Percentiles rank a stretch among this genome's conserved stretches.
phyloP scores from a whole-genome alignment of 30 jellyfish, hydroid and myxozoan species.

The Clytia hemisphaerica region DNA sequence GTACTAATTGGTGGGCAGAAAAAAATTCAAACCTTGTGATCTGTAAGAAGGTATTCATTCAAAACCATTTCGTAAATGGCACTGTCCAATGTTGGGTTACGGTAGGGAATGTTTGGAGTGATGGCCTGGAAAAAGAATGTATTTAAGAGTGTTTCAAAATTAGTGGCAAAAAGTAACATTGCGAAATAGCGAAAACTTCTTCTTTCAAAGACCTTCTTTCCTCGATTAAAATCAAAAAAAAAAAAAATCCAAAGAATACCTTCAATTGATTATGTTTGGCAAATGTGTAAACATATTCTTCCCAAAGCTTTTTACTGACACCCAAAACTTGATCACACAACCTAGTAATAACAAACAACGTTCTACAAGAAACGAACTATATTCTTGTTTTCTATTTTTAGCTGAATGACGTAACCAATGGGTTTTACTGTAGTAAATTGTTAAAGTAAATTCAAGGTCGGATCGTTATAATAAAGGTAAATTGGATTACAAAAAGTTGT shows the following conservation, averaged over 20 bases:
- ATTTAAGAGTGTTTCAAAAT: too few relatives aligned
- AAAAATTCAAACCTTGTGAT: constrained; percentile 28
- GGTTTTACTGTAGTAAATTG: not conserved
- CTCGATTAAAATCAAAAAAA: not conserved
- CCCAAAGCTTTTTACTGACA: constrained; percentile 70
- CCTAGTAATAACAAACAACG: not conserved
- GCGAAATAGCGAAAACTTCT: too few relatives aligned
- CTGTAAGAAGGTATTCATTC: constrained; percentile 80
- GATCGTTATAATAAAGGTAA: too few relatives aligned
- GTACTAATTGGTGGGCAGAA: too few relatives aligned
- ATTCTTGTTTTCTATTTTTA: not conserved
- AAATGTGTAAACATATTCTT: constrained; percentile 75
- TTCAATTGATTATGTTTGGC: constrained; percentile 56
- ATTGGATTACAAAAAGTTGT: too few relatives aligned
- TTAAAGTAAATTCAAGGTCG: too few relatives aligned
- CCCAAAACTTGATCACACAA: constrained; percentile 76
- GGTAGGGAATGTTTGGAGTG: constrained; percentile 81
- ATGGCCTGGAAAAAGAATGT: constrained; percentile 48
- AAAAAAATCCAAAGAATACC: not conserved
- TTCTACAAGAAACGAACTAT: not conserved
- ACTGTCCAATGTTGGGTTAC: constrained; percentile 50
- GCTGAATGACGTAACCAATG: not conserved
- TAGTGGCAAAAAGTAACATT: too few relatives aligned
- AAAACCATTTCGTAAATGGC: constrained; percentile 78
- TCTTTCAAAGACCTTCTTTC: not conserved